A percentile compares a stretch with the other conserved stretches of the same genome.
These are phyloP conservation scores for Squalus acanthias DNA, from an alignment of 2,797 vertebrate species.

Conservation along the genomic window DNA sequence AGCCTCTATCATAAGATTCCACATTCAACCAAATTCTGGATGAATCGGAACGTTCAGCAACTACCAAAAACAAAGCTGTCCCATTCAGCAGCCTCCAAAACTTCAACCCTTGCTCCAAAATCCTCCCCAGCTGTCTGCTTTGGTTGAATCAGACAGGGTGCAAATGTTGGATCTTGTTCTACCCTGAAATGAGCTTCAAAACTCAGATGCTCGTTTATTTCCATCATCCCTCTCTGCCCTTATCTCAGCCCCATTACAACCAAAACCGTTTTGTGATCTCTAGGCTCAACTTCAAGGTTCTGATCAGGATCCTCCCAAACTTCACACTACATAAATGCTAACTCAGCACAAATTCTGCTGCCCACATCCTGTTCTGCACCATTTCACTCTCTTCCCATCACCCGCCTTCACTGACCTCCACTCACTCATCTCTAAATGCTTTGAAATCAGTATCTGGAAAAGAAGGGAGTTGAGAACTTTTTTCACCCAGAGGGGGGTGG, in stretches of 20 bases:
- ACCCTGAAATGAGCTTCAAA: not conserved
- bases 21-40: not conserved
- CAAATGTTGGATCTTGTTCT: not conserved
- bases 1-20: not conserved
- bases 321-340: not conserved
- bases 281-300: not conserved
- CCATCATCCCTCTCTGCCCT: not conserved
- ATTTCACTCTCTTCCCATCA: not conserved
- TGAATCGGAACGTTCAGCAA: not conserved
- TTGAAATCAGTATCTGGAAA: not conserved
- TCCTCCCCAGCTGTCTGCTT: not conserved
- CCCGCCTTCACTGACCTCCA: not conserved
- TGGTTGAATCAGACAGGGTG: not conserved
- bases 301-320: not conserved
- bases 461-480: no score
- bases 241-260: not conserved
- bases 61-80: not conserved
- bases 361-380: not conserved
- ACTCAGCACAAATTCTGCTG: not conserved
- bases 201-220: not conserved
- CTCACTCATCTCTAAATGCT: not conserved
- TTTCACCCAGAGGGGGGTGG: no score
- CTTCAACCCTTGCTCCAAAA: not conserved
- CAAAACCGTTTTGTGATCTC: not conserved
- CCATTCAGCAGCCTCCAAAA: not conserved